These are phyloP conservation scores for Saccopteryx leptura DNA, from an alignment of 2,113 vertebrate genomes.

Conservation along the genomic window DNA sequence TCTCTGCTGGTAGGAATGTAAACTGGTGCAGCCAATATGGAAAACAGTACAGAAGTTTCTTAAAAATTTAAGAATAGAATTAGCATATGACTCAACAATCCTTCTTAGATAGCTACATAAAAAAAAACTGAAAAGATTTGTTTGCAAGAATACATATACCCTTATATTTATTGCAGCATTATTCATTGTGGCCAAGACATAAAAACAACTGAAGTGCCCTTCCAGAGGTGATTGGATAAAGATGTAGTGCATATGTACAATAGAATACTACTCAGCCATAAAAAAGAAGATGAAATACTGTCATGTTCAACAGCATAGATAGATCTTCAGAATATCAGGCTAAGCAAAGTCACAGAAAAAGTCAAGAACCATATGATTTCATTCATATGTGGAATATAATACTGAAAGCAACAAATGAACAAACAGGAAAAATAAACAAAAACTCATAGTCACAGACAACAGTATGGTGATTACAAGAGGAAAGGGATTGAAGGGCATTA, in stretches of 20 bases:
- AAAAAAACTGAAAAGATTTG: neutral
- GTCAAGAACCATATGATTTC: neutral
- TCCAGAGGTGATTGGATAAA: neutral
- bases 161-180: neutral
- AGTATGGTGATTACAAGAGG: neutral
- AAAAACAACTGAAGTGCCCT: neutral
- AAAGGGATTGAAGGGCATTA: too few relatives aligned
- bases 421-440: neutral
- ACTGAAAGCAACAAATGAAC: neutral
- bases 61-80: neutral
- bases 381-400: neutral
- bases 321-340: neutral
- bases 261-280: neutral
- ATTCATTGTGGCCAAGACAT: neutral
- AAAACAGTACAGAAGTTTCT: neutral
- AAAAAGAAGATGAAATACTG: neutral
- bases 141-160: neutral
- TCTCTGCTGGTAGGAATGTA: neutral
- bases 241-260: neutral
- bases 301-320: neutral
- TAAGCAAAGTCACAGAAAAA: neutral
- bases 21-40: neutral
- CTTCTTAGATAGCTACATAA: neutral
- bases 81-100: neutral
- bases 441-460: neutral